phyloP scores from a whole-genome alignment of 2,113 vertebrate genomes.

The Bos javanicus region DNA sequence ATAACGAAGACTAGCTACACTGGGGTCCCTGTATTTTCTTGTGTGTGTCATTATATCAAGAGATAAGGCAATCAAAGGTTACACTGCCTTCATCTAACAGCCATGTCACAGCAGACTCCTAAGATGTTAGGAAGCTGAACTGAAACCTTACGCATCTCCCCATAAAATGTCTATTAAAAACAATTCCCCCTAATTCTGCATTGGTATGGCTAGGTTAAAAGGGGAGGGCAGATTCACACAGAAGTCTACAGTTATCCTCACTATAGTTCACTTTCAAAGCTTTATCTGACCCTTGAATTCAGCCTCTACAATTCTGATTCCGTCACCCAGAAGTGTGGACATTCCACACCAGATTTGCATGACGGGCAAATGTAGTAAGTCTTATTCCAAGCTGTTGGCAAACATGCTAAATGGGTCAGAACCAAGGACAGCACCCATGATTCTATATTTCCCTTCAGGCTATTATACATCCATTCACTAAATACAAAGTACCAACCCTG shows the following conservation, averaged over 20 bases:
- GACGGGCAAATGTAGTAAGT: not conserved
- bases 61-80: not conserved
- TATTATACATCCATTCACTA: not conserved
- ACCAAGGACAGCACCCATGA: conserved; percentile 67
- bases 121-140: not conserved
- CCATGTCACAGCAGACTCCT: not conserved
- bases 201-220: not conserved
- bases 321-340: not conserved
- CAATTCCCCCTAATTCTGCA: not conserved
- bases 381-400: not conserved
- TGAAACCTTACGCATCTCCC: not conserved
- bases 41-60: not conserved
- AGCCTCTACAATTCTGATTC: not conserved
- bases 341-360: not conserved
- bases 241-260: not conserved
- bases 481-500: not conserved
- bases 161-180: not conserved
- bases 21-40: not conserved
- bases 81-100: not conserved
- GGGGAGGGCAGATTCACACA: too few relatives aligned
- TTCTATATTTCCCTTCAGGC: not conserved
- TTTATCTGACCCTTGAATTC: not conserved
- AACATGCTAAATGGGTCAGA: conserved; percentile 42
- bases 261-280: not conserved
- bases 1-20: not conserved